A percentile compares a stretch with the other conserved stretches of the same genome.
Conservation (phyloP, 1,140 invertebrate species). For the Papilio glaucus region DNA sequence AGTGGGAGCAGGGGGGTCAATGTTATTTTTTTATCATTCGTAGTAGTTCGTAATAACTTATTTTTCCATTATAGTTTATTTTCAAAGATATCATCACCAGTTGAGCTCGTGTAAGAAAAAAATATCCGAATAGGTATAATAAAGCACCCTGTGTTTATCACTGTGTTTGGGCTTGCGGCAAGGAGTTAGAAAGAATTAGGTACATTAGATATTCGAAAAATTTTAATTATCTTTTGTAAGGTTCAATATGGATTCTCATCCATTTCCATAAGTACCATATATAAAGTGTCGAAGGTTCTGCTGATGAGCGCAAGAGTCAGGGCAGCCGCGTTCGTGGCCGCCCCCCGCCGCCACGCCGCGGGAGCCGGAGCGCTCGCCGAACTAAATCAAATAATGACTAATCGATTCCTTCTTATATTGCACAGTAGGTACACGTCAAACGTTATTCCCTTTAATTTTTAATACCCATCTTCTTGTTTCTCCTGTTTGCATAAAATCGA, state of each 20-base stretch:
- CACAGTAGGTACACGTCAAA: conserved; percentile 83
- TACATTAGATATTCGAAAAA: conserved; percentile 7
- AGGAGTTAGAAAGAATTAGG: background rate
- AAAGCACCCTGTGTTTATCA: background rate
- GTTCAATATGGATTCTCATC: conserved; percentile 52
- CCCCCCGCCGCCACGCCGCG: conserved; percentile 70
- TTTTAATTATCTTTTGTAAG: conserved; percentile 30
- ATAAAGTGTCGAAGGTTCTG: conserved; percentile 74
- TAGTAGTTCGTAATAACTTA: no score
- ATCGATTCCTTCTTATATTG: conserved; percentile 82
- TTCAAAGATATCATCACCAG: no score
- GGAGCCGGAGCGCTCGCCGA: conserved; percentile 69
- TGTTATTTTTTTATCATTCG: no score
- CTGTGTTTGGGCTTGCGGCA: background rate
- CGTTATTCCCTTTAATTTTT: conserved; percentile 79
- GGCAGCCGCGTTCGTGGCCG: conserved; percentile 62
- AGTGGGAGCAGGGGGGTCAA: no score
- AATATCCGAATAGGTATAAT: background rate
- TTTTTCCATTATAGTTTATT: no score
- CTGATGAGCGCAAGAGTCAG: conserved; percentile 68
- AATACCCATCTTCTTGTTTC: conserved; percentile 67
- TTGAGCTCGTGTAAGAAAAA: background rate
- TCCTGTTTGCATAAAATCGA: conserved; percentile 77
- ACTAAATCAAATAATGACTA: conserved; percentile 84
- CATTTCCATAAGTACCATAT: conserved; percentile 57